These are phyloP conservation scores for Muraenolepis orangiensis DNA, from an alignment of 2,797 vertebrate genomes.

Conservation along the genomic window DNA sequence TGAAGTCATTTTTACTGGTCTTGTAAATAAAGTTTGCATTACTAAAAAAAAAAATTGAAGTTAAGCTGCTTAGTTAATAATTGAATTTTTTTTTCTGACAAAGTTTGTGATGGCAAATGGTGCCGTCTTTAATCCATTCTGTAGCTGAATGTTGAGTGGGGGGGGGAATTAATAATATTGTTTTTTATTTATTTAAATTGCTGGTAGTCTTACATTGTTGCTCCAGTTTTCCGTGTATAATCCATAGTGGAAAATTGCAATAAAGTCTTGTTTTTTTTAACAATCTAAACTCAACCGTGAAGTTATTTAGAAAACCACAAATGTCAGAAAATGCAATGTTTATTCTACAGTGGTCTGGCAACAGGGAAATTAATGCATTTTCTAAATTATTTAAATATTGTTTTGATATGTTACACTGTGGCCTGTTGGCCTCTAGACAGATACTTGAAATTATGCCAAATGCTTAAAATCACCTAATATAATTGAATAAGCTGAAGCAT, in stretches of 20 bases:
- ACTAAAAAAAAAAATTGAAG: slow-evolving; percentile 53
- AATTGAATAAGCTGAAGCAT: not conserved
- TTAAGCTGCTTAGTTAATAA: slow-evolving; percentile 46
- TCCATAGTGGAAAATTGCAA: slow-evolving; percentile 70
- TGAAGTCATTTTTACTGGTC: slow-evolving; percentile 77
- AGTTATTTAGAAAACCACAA: not conserved
- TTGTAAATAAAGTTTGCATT: slow-evolving; percentile 98
- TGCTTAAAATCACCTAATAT: not conserved
- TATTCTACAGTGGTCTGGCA: no score
- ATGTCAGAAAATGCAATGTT: no score
- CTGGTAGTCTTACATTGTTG: slow-evolving; percentile 61
- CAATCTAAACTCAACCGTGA: slow-evolving; percentile 30
- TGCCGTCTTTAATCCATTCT: slow-evolving; percentile 42
- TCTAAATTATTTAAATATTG: no score
- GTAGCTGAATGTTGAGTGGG: slow-evolving; percentile 49
- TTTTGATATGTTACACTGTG: no score
- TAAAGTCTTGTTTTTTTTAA: slow-evolving; percentile 67
- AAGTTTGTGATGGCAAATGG: slow-evolving; percentile 21
- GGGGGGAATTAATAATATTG: slow-evolving; percentile 36
- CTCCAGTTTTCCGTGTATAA: slow-evolving; percentile 66
- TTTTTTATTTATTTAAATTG: slow-evolving; percentile 67
- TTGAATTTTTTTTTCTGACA: slow-evolving; percentile 38
- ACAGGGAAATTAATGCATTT: no score
- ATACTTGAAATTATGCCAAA: not conserved
- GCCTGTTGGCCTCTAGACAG: not conserved